A percentile compares a stretch with the other conserved stretches of the same genome.
Conservation (phyloP, 2,888 invertebrate species). For the Brachyptera putata region DNA sequence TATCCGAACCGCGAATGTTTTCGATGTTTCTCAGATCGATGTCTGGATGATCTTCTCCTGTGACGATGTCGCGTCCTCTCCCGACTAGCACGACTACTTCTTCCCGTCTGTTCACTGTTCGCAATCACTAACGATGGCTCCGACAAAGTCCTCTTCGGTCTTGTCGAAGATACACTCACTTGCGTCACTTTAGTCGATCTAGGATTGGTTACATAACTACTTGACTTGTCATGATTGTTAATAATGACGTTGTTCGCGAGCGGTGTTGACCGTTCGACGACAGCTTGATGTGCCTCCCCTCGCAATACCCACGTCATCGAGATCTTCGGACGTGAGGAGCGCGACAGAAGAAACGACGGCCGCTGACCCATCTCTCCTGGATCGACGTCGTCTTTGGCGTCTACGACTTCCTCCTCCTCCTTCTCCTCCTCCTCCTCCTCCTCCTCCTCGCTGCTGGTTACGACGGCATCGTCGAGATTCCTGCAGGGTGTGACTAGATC, state of each 20-base stretch:
- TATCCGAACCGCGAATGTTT: conserved; percentile 60
- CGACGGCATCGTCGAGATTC: conserved; percentile 27
- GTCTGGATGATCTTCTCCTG: conserved; percentile 23
- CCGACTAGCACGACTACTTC: conserved; percentile 24
- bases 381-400: conserved; percentile 23
- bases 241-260: conserved; percentile 38
- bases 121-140: conserved; percentile 29
- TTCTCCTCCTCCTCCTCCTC: conserved; percentile 12
- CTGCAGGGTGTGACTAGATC: conserved; percentile 32
- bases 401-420: conserved; percentile 13
- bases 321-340: conserved; percentile 58
- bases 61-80: conserved; percentile 28
- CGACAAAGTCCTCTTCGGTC: conserved; percentile 30
- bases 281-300: conserved; percentile 46
- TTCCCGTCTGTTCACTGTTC: conserved; percentile 20
- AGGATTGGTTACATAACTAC: background rate
- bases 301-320: conserved; percentile 72
- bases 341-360: conserved; percentile 40
- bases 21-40: conserved; percentile 24
- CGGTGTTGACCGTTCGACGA: conserved; percentile 19
- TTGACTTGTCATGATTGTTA: conserved; percentile 41
- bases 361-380: conserved; percentile 42
- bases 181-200: background rate
- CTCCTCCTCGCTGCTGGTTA: conserved; percentile 12
- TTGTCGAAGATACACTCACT: conserved; percentile 3